Percentiles rank a stretch among this genome's conserved stretches.
Evolutionary conservation across 1,140 invertebrate genomes (phyloP).

Genomic region (Neuroterus valhalla): DNA sequence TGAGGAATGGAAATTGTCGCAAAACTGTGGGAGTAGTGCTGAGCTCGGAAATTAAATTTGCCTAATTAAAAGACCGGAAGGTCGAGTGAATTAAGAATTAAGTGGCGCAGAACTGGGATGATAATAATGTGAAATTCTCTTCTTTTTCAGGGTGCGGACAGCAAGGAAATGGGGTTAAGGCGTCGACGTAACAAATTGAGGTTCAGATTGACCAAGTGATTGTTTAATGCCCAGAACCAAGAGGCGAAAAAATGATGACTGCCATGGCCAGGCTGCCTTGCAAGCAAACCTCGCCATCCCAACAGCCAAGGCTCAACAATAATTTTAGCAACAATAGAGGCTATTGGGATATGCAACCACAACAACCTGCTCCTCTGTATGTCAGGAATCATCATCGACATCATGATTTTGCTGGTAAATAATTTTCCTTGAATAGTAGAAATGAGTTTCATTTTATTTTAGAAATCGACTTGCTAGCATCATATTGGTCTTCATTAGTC

Average conservation of each 20-base stretch:
- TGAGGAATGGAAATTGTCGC: background rate
- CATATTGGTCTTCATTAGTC: no score
- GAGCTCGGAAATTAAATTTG: background rate
- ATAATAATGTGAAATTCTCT: conserved; percentile 22
- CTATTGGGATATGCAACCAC: conserved; percentile 72
- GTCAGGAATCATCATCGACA: conserved; percentile 68
- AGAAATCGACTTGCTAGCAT: no score
- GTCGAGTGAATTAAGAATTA: conserved; percentile 5
- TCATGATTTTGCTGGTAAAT: conserved; percentile 66
- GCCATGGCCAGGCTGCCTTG: conserved; percentile 73
- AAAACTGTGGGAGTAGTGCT: no score
- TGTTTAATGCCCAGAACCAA: conserved; percentile 41
- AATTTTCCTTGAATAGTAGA: background rate
- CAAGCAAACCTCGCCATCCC: conserved; percentile 67
- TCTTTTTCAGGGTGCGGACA: conserved; percentile 56
- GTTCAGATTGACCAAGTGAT: conserved; percentile 52
- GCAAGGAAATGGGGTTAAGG: conserved; percentile 64
- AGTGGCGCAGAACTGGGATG: background rate
- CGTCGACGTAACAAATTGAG: conserved; percentile 67
- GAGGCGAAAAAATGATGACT: conserved; percentile 70
- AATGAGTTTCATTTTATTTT: background rate
- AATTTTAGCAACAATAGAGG: conserved; percentile 60
- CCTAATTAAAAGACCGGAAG: conserved; percentile 16
- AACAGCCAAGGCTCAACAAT: conserved; percentile 66
- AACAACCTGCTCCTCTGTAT: conserved; percentile 61